Conservation (phyloP, 2,113 vertebrate genomes). For the Spea bombifrons region DNA sequence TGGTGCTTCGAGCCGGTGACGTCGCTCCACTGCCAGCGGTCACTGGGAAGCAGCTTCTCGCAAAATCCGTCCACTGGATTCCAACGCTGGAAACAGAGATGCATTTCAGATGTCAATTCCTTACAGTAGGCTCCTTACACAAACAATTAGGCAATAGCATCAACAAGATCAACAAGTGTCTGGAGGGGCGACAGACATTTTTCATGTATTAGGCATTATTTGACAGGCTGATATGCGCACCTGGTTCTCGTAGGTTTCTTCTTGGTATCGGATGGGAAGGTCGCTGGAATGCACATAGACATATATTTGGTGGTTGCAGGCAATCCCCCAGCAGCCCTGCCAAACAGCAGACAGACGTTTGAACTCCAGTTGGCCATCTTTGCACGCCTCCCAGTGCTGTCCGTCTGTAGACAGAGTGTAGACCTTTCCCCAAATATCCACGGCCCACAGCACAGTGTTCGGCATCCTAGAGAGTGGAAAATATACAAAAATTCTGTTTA, state of each 20-base stretch:
- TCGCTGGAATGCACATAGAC: conserved; percentile 82
- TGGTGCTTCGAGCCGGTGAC: conserved; percentile 86
- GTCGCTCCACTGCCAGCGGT: conserved; percentile 97
- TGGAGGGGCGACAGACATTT: too few species aligned
- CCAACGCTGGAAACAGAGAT: conserved; percentile 77
- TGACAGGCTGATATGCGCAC: conserved; percentile 56
- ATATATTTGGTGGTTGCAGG: conserved; percentile 86
- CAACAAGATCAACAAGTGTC: too few species aligned
- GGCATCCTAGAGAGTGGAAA: conserved; percentile 66
- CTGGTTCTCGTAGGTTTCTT: conserved; percentile 95
- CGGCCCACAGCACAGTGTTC: conserved; percentile 82
- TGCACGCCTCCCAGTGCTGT: conserved; percentile 90
- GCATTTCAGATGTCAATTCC: background rate
- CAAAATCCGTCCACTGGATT: conserved; percentile 94
- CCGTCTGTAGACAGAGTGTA: conserved; percentile 83
- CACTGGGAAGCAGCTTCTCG: conserved; percentile 87
- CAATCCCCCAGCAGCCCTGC: conserved; percentile 93
- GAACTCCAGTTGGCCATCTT: conserved; percentile 81
- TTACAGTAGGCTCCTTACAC: background rate
- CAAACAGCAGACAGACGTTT: conserved; percentile 81
- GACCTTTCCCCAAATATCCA: conserved; percentile 88
- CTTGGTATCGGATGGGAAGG: conserved; percentile 82
- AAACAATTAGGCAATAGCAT: background rate
- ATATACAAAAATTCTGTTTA: too few species aligned
- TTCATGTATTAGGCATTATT: too few species aligned